These are phyloP conservation scores for Aplocera efformata DNA, from an alignment of 2,888 invertebrate genomes.

Conservation along the genomic window DNA sequence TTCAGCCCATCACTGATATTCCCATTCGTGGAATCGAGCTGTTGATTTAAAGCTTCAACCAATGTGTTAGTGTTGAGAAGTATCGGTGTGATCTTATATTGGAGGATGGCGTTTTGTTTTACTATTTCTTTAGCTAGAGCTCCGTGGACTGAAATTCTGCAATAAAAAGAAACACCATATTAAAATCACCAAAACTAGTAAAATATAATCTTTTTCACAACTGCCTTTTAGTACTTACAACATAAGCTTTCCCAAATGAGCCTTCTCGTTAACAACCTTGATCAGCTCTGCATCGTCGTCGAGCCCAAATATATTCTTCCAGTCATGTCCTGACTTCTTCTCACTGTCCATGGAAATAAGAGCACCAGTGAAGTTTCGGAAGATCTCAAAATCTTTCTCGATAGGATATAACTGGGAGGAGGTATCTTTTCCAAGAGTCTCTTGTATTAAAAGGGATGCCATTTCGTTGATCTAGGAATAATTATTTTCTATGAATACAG, in stretches of 20 bases:
- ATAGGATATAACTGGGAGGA: slow-evolving; percentile 56
- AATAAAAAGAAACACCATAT: slow-evolving; percentile 27
- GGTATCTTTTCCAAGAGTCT: slow-evolving; percentile 67
- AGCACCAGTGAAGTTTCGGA: slow-evolving; percentile 52
- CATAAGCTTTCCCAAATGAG: slow-evolving; percentile 56
- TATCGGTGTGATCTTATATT: slow-evolving; percentile 61
- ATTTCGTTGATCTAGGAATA: slow-evolving; percentile 68
- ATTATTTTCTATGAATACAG: not conserved
- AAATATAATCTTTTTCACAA: no score
- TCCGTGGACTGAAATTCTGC: slow-evolving; percentile 67
- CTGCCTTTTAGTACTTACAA: slow-evolving; percentile 55
- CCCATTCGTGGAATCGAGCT: slow-evolving; percentile 45
- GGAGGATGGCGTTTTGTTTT: slow-evolving; percentile 61
- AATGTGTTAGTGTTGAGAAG: slow-evolving; percentile 51
- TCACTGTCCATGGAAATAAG: slow-evolving; percentile 39
- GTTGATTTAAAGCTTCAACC: slow-evolving; percentile 51
- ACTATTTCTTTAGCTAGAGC: slow-evolving; percentile 71
- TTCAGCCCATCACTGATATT: slow-evolving; percentile 41
- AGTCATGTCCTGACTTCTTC: slow-evolving; percentile 36
- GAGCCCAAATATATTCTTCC: slow-evolving; percentile 48
- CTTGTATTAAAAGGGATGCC: slow-evolving; percentile 66
- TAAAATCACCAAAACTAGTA: no score
- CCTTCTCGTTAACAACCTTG: slow-evolving; percentile 43
- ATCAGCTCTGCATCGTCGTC: slow-evolving; percentile 49
- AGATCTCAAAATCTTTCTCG: slow-evolving; percentile 53